Conservation (phyloP, 2,888 invertebrate species). For the Zaprionus bogoriensis region DNA sequence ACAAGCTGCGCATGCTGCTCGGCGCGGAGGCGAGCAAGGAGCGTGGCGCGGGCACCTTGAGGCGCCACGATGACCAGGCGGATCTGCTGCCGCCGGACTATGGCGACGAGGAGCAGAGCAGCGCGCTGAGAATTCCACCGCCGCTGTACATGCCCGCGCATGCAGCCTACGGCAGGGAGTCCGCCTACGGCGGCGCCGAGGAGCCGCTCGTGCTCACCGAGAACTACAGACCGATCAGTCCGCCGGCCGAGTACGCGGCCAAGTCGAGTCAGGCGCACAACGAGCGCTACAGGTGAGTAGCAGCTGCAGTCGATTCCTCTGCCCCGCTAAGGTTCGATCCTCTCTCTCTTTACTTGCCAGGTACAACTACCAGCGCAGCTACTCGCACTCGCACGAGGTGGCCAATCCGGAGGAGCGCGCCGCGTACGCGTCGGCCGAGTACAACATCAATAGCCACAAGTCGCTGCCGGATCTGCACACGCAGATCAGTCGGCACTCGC, state of each 20-base stretch:
- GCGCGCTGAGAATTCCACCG: constrained; percentile 72
- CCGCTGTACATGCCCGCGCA: constrained; percentile 82
- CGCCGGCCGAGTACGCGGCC: constrained; percentile 88
- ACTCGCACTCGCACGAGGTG: constrained; percentile 87
- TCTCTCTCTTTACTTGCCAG: constrained; percentile 39
- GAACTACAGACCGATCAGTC: constrained; percentile 86
- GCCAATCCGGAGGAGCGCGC: constrained; percentile 84
- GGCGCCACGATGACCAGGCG: constrained; percentile 58
- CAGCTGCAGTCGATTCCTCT: neutral
- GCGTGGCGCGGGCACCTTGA: constrained; percentile 72
- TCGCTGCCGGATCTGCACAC: constrained; percentile 91
- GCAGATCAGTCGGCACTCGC: constrained; percentile 84
- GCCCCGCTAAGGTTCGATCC: neutral
- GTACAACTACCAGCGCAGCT: constrained; percentile 84
- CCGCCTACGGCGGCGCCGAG: constrained; percentile 72
- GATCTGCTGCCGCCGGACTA: constrained; percentile 58
- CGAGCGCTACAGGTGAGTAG: constrained; percentile 77
- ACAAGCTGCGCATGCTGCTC: constrained; percentile 89
- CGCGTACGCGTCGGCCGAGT: constrained; percentile 81
- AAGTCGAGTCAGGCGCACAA: constrained; percentile 77
- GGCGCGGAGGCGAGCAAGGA: constrained; percentile 84
- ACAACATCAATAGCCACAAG: constrained; percentile 89
- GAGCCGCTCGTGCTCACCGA: constrained; percentile 83
- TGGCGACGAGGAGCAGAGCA: constrained; percentile 61
- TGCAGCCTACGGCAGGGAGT: constrained; percentile 76